Percentiles rank a stretch among this genome's conserved stretches.
These are phyloP conservation scores for Zingel zingel DNA, from an alignment of 2,113 vertebrate species.

Conservation along the genomic window DNA sequence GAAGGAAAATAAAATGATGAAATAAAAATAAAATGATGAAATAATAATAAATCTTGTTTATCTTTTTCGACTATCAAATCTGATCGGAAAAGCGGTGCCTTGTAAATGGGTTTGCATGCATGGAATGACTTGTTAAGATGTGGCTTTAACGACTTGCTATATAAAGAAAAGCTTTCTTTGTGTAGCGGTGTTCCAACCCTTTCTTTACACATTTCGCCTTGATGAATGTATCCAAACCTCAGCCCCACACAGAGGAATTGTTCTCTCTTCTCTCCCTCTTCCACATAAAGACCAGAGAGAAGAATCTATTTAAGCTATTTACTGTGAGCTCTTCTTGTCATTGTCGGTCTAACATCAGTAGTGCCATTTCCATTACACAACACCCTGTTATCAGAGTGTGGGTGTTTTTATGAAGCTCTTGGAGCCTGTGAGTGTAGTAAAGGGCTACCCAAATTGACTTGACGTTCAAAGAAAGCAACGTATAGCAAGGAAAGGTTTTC, in stretches of 20 bases:
- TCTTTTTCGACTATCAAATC: background rate
- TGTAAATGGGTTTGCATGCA: background rate
- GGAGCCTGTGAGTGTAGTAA: constrained; percentile 26
- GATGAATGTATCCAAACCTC: background rate
- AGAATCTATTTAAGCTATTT: constrained; percentile 11
- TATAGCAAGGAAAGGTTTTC: background rate
- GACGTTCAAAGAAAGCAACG: constrained; percentile 2
- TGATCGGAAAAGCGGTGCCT: background rate
- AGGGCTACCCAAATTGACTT: constrained; percentile 1
- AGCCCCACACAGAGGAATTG: background rate
- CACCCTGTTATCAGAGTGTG: constrained; percentile 38
- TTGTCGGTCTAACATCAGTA: constrained; percentile 28
- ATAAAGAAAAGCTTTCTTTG: background rate
- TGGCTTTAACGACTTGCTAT: background rate
- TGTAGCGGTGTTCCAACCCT: background rate
- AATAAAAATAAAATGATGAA: background rate
- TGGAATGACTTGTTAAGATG: background rate
- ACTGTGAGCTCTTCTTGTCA: constrained; percentile 18
- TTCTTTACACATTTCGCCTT: background rate
- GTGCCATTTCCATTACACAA: constrained; percentile 34
- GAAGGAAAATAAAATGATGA: background rate
- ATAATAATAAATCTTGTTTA: background rate
- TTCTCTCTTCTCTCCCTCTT: background rate
- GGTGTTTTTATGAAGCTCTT: constrained; percentile 32
- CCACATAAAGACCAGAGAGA: constrained; percentile 1